Evolutionary conservation across 2,888 invertebrate genomes (phyloP).

Genomic region (Xanthorhoe spadicearia): DNA sequence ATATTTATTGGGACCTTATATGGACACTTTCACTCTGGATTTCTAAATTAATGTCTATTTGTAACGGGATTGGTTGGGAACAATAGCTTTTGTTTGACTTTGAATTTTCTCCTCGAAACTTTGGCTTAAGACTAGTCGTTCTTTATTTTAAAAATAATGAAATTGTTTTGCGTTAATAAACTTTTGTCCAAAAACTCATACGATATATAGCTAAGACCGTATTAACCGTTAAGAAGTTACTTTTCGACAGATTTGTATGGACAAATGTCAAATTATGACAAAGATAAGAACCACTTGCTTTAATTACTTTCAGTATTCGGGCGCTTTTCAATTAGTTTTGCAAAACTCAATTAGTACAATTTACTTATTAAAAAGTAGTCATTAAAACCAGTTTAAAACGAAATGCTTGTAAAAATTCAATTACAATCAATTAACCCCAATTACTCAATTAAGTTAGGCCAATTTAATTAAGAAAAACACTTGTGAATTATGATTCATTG

Average conservation of each 20-base stretch:
- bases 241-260: too few relatives aligned
- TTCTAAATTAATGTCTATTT: constrained; percentile 26
- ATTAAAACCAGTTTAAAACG: constrained; percentile 27
- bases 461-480: constrained; percentile 41
- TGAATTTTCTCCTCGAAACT: not conserved
- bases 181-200: too few relatives aligned
- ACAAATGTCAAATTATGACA: too few relatives aligned
- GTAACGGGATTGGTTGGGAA: constrained; percentile 25
- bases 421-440: constrained; percentile 43
- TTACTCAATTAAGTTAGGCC: constrained; percentile 40
- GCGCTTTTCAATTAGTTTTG: not conserved
- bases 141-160: not conserved
- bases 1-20: constrained; percentile 34
- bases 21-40: constrained; percentile 25
- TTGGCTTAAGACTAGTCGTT: not conserved
- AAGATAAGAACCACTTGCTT: too few relatives aligned
- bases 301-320: too few relatives aligned
- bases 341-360: not conserved
- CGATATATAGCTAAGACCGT: too few relatives aligned
- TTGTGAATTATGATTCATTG: constrained; percentile 52
- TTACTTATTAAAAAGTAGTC: not conserved
- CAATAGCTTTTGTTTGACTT: constrained; percentile 2
- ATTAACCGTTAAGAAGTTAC: too few relatives aligned
- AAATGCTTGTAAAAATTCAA: constrained; percentile 41
- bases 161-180: not conserved